Conservation (phyloP, 30 jellyfish, hydroid and myxozoan species). For the Hydractinia symbiolongicarpus region DNA sequence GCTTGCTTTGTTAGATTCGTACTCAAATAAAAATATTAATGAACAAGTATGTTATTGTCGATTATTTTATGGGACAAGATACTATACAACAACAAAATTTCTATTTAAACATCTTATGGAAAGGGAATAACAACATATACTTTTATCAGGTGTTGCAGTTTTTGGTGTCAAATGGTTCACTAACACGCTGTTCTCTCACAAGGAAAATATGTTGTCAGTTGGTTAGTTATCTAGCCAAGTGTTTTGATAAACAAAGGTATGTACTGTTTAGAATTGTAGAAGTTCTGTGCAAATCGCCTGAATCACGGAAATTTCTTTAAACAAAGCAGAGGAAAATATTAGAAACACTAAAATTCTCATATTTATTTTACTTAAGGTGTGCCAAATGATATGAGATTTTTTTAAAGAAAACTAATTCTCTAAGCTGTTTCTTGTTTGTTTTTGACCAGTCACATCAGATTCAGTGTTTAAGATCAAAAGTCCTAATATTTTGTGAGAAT, state of each 20-base stretch:
- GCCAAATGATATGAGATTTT: no score
- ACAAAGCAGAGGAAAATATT: no score
- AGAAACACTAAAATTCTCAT: no score
- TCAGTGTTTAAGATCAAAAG: no score
- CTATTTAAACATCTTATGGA: neutral
- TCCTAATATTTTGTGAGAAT: no score
- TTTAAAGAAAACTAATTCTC: no score
- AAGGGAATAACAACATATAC: neutral
- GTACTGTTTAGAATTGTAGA: neutral
- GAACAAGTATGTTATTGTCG: neutral
- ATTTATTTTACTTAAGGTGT: no score
- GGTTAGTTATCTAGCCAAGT: slow-evolving; percentile 10
- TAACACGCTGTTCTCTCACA: slow-evolving; percentile 8
- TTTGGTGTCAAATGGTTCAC: slow-evolving; percentile 16
- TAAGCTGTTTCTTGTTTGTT: no score
- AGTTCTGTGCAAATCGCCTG: no score
- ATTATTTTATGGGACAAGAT: neutral
- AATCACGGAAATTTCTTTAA: no score
- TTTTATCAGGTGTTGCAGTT: neutral
- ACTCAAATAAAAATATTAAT: neutral
- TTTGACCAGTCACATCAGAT: no score
- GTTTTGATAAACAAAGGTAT: neutral
- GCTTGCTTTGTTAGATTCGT: neutral
- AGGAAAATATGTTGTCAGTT: slow-evolving; percentile 22
- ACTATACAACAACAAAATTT: no score